These are phyloP conservation scores for Euglossa dilemma DNA, from an alignment of 1,140 invertebrate species.

Conservation along the genomic window DNA sequence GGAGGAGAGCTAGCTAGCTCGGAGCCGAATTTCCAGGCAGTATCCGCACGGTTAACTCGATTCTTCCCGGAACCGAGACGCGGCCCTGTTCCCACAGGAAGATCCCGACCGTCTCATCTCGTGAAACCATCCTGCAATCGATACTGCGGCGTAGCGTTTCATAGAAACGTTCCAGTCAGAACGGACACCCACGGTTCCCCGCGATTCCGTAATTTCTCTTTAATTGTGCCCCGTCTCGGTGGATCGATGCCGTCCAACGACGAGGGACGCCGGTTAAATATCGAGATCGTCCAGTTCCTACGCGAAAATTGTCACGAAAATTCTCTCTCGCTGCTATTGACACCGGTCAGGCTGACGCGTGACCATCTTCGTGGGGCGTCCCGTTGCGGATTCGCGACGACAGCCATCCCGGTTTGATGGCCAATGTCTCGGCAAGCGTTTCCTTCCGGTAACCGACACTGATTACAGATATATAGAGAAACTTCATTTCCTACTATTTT, in stretches of 20 bases:
- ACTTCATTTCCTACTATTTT: no score
- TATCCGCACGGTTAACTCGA: not conserved
- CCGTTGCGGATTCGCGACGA: not conserved
- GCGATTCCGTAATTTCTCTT: constrained; percentile 28
- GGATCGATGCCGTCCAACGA: not conserved
- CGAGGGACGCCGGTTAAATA: not conserved
- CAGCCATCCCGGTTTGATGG: not conserved
- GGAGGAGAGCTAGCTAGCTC: not conserved
- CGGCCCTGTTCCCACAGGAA: not conserved
- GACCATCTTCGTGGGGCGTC: constrained; percentile 3
- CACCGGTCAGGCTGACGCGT: not conserved
- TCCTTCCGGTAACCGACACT: no score
- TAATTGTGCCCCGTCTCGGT: not conserved
- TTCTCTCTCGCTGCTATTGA: constrained; percentile 12
- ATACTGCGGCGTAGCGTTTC: constrained; percentile 22
- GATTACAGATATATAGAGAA: no score
- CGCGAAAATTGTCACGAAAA: constrained; percentile 20
- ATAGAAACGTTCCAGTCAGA: constrained; percentile 7
- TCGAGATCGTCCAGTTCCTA: not conserved
- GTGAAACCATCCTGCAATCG: constrained; percentile 26
- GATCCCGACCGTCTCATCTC: not conserved
- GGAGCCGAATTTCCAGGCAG: not conserved
- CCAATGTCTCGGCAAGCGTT: not conserved
- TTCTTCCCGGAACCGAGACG: not conserved
- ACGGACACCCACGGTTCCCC: not conserved